Evolutionary conservation across 2,797 vertebrate species (phyloP), one percentile per base, ranked within the genome.

Genomic region (Paramormyrops hopkinsi): DNA sequence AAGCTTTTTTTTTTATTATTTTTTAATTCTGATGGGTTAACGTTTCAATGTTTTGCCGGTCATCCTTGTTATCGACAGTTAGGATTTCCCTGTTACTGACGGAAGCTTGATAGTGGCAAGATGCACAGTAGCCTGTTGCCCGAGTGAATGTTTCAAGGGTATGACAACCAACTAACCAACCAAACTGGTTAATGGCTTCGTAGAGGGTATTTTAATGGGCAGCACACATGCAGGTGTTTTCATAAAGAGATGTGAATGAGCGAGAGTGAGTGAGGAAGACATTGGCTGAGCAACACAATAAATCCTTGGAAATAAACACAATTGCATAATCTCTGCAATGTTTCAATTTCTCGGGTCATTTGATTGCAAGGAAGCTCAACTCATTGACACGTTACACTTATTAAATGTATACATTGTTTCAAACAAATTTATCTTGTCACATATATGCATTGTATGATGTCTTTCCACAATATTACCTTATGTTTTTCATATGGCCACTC

Each of bases 261-360:
- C 1, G n/a, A 2, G 41, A 46, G 14, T 22, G 37, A 88, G 56
- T 86, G 86, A n/a, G 51, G 14, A 33, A 33, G 51, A 86, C n/a
- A 37, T 53, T 86, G 87, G 29, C 56, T 69, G 87, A 69, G 56
- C n/a, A 50, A 44, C 87, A 62, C 11, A 48, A 88, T 88, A 88
- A 65, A 88, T 87, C 86, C 87, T 88, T 69, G 56, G 44, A 69
- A 88, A 88, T 69, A 65, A 87, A 87, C 56, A 44, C 19, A 22
- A 2, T 44, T 65, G n/a, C 53, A 87, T 69, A 22, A 88, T 69
- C 85, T 86, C 29, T 88, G 86, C 53, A 62, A 59, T 62, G 87
- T 88, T 25, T 88, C 29, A 56, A 2, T 88, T 88, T 87, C 86
- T 88, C 37, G 37, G 41, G 56, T 51, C 54, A 88, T 59, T 88